Conservation (phyloP, 2,113 vertebrate genomes). For the Chitala chitala region DNA sequence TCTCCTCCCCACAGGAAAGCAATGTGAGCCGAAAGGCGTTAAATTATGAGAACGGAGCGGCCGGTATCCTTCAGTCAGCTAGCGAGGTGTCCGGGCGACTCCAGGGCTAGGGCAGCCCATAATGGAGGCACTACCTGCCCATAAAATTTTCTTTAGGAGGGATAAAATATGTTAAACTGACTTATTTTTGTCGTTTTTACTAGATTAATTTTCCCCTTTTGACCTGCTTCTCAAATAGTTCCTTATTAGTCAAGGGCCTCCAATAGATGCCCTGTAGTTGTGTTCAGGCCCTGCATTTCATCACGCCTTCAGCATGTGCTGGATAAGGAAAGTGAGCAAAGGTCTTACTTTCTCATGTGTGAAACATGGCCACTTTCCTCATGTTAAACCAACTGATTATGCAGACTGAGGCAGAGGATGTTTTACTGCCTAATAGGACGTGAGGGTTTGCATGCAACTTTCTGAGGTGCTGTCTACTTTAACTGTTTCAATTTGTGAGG, state of each 20-base stretch:
- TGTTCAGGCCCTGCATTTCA: background rate
- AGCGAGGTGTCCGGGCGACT: constrained; percentile 71
- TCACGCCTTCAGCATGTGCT: background rate
- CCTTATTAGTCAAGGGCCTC: background rate
- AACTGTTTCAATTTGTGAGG: too few relatives aligned
- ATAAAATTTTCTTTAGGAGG: constrained; percentile 66
- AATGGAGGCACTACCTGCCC: constrained; percentile 65
- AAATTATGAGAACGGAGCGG: constrained; percentile 87
- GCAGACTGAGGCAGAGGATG: too few relatives aligned
- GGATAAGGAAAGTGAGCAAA: background rate
- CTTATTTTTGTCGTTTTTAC: constrained; percentile 34
- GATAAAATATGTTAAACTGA: constrained; percentile 39
- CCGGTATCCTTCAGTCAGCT: constrained; percentile 84
- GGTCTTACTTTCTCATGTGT: background rate
- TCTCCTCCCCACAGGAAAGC: constrained; percentile 91
- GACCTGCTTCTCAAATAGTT: constrained; percentile 33
- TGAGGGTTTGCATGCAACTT: background rate
- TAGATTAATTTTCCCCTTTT: constrained; percentile 56
- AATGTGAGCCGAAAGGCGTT: constrained; percentile 94
- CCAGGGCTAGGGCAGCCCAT: constrained; percentile 70
- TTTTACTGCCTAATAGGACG: background rate
- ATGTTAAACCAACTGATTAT: background rate
- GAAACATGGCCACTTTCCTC: background rate
- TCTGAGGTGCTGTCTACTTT: too few relatives aligned
- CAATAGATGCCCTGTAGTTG: background rate